phyloP scores from a whole-genome alignment of 2,113 vertebrate species.

The Semnornis frantzii region DNA sequence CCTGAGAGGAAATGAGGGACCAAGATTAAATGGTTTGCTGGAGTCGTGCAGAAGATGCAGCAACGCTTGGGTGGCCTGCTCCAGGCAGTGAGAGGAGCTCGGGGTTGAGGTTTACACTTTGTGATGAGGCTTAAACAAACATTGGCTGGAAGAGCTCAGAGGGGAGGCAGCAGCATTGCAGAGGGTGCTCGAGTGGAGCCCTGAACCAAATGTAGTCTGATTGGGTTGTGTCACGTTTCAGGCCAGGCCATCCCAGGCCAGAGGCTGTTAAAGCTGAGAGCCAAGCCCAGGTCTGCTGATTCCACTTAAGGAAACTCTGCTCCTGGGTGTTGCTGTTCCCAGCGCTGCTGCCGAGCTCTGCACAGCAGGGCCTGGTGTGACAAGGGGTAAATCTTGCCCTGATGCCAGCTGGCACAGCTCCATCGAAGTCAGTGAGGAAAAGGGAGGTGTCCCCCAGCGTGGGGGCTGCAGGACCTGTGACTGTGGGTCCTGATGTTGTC shows the following conservation, averaged over 20 bases:
- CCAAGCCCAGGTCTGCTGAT: background rate
- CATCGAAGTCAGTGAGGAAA: background rate
- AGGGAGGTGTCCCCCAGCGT: background rate
- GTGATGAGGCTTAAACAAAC: slow-evolving; percentile 49
- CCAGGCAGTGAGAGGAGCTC: background rate
- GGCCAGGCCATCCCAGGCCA: background rate
- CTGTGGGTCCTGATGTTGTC: background rate
- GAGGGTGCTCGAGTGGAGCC: background rate
- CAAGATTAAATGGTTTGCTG: background rate
- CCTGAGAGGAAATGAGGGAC: background rate
- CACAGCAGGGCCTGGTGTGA: background rate
- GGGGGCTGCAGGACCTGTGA: background rate
- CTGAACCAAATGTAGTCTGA: slow-evolving; percentile 4
- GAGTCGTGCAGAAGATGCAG: background rate
- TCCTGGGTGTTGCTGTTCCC: background rate
- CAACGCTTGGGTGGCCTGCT: slow-evolving; percentile 35
- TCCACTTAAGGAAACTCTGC: background rate
- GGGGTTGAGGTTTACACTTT: slow-evolving; percentile 28
- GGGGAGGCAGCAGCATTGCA: background rate
- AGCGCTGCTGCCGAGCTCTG: background rate
- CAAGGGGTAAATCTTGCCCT: background rate
- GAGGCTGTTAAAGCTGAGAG: background rate
- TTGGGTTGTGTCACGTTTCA: background rate
- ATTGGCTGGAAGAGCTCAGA: background rate
- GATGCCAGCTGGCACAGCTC: background rate